Percentiles rank a stretch among this genome's conserved stretches.
phyloP scores from a whole-genome alignment of 2,888 invertebrate genomes.

The Malthinus flaveolus region DNA sequence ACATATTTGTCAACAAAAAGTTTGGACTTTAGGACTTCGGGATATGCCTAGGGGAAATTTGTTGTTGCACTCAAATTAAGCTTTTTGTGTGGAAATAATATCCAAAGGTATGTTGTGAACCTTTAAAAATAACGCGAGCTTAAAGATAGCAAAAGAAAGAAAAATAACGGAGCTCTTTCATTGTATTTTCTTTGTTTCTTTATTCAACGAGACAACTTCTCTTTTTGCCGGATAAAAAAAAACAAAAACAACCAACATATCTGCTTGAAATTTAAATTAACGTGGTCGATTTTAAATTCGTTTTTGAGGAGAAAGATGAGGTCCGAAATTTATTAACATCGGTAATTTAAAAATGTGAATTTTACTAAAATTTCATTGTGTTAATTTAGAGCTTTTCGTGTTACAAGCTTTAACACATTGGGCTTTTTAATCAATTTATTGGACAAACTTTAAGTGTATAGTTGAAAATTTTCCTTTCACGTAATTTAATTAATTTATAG shows the following conservation, averaged over 20 bases:
- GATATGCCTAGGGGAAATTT: constrained; percentile 7
- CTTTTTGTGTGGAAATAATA: constrained; percentile 7
- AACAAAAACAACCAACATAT: not conserved
- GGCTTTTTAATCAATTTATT: too few relatives aligned
- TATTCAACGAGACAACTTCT: constrained; percentile 1
- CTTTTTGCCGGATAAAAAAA: not conserved
- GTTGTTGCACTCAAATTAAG: constrained; percentile 7
- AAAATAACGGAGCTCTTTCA: not conserved
- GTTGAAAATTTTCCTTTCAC: too few relatives aligned
- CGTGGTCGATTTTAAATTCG: too few relatives aligned
- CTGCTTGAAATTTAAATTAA: too few relatives aligned
- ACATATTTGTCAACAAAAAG: not conserved
- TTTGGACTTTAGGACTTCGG: constrained; percentile 1
- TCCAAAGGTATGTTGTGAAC: constrained; percentile 4
- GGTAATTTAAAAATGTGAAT: not conserved
- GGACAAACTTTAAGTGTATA: too few relatives aligned
- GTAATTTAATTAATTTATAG: too few relatives aligned
- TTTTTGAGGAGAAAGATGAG: too few relatives aligned
- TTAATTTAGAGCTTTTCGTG: too few relatives aligned
- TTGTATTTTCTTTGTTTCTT: not conserved
- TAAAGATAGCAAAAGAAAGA: constrained; percentile 1
- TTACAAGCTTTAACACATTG: too few relatives aligned
- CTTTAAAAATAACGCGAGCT: not conserved
- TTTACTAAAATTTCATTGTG: not conserved
- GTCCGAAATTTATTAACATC: not conserved